These are phyloP conservation scores for Cylloceria caligata DNA, from an alignment of 2,888 invertebrate species.

Conservation along the genomic window DNA sequence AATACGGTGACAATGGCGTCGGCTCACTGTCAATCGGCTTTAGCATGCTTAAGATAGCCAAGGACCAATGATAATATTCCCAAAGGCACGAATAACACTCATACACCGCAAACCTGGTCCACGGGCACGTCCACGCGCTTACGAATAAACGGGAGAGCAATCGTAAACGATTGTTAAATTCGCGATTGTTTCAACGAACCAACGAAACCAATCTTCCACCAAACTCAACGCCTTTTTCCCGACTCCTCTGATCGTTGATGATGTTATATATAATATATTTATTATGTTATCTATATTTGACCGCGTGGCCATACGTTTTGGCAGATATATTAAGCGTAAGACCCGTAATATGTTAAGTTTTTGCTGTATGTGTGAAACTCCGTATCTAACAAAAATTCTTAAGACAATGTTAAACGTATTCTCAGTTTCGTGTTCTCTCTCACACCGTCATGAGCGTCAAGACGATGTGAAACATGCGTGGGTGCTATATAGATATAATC, in stretches of 20 bases:
- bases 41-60: constrained; percentile 40
- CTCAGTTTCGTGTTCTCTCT: no score
- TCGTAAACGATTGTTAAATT: constrained; percentile 30
- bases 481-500: no score
- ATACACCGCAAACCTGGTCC: not conserved
- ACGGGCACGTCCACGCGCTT: constrained; percentile 9
- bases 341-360: not conserved
- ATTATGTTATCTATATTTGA: constrained; percentile 41
- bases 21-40: constrained; percentile 30
- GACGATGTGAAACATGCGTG: no score
- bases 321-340: constrained; percentile 29
- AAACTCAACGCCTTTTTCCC: constrained; percentile 47
- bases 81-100: constrained; percentile 2
- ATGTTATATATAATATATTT: constrained; percentile 45
- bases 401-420: no score
- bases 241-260: constrained; percentile 45
- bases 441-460: no score
- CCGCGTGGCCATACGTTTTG: constrained; percentile 34
- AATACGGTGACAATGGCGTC: constrained; percentile 74
- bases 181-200: constrained; percentile 72
- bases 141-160: constrained; percentile 11
- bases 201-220: constrained; percentile 72
- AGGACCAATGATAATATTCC: constrained; percentile 56
- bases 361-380: constrained; percentile 2
- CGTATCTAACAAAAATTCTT: not conserved